Evolutionary conservation across 2,888 invertebrate genomes (phyloP), one percentile per base, ranked within the genome.

Genomic region (Tipula lateralis): DNA sequence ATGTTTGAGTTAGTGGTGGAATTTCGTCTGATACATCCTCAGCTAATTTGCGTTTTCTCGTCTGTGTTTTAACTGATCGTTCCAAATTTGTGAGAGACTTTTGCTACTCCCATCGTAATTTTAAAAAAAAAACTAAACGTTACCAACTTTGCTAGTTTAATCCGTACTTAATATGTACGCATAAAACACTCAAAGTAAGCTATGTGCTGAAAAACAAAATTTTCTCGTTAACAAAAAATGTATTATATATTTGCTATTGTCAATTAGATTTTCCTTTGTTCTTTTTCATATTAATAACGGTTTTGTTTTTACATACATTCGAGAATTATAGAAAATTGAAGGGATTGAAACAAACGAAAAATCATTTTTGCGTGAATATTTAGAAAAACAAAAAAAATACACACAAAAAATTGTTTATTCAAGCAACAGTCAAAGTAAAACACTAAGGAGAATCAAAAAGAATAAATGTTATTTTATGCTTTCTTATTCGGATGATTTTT

Each of bases 301-400:
- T 24, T 66, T 7, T 66, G 24, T 66, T 66, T 66, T n/a, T n/a
- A n/a, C n/a, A n/a, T n/a, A n/a, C n/a, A 66, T 66, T 7, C 24
- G 66, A 9, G 24, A 2, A 66, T 50, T 50, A 19, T 19, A 50
- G 50, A 50, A 50, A 50, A 50, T 12, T 6, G 39, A 12, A 36
- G 5, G 24, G 66, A 9, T n/a, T 66, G 66, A 66, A 66, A 66
- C 66, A 66, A 66, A 66, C 24, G 24, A 24, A 66, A 66, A 66
- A 66, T 66, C 66, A 66, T 66, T 66, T 66, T 24, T 66, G 66
- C 66, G 66, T 66, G 66, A 66, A 66, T 66, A 24, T 66, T 66
- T 66, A 66, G 9, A 24, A 66, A 66, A 66, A 66, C 1, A 24
- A 66, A 66, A 66, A 50, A 50, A 50, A 6, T 50, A 50, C 44